Conservation (phyloP, 2,113 vertebrate genomes). For the Menura novaehollandiae region DNA sequence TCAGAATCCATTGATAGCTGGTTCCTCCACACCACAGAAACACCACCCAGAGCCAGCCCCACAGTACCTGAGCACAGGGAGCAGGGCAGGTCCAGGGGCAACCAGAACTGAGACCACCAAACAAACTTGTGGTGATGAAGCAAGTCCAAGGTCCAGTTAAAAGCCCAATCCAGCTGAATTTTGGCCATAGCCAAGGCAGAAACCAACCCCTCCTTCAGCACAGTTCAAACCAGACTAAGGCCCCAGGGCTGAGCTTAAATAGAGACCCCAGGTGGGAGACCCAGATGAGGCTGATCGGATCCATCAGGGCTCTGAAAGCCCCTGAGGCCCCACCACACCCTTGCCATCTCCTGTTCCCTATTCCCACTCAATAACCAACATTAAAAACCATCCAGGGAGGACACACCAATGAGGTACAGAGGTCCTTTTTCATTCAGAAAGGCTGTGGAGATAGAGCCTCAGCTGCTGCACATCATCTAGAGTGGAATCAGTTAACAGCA, state of each 20-base stretch:
- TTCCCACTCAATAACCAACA: background rate
- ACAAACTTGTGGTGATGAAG: accelerated
- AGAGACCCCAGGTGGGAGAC: background rate
- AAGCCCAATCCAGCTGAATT: accelerated
- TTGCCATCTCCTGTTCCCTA: background rate
- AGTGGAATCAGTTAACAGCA: background rate
- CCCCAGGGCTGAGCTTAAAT: background rate
- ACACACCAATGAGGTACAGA: background rate
- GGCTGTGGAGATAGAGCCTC: background rate
- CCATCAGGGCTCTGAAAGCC: background rate
- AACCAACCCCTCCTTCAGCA: accelerated
- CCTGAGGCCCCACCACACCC: accelerated
- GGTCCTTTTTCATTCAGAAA: background rate
- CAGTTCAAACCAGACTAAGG: accelerated
- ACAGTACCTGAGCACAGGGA: accelerated
- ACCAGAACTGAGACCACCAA: background rate
- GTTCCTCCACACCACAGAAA: background rate
- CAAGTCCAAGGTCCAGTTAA: accelerated
- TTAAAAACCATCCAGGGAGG: background rate
- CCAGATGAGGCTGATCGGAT: background rate
- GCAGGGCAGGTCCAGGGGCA: background rate
- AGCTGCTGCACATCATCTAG: background rate
- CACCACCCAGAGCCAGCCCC: background rate
- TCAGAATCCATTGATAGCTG: accelerated
- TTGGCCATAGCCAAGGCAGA: accelerated